Evolutionary conservation across 2,888 invertebrate species (phyloP), one percentile per base, ranked within the genome.

Genomic region (Eupeodes luniger): DNA sequence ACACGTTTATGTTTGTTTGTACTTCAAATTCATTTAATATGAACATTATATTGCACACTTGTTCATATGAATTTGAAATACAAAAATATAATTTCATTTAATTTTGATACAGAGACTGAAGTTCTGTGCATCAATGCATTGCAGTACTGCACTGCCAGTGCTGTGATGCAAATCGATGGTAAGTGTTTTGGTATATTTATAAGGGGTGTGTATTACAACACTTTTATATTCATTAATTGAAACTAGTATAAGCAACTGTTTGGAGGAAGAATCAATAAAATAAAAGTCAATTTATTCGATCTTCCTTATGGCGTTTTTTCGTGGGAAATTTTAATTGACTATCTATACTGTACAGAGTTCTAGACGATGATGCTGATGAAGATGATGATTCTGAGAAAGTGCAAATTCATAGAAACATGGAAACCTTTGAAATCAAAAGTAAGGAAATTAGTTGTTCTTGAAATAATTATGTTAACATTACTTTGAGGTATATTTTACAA

Each of bases 1-100:
- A 75, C 83, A 86, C 82, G 66, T 69, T 78, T 59, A 57, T 61
- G 44, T 66, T 67, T 57, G 53, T 27, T 55, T 77, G 40, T 40
- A 49, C 67, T 69, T 57, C 27, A 82, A 77, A 64, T 66, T 62
- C 27, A 27, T 59, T 72, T 27, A 47, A 47, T 57, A 55, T 40
- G 36, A 27, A 27, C 27, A 27, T 27, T 27, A 27, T 34, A 27
- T 12, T 9, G 19, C 27, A n/a, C 47, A 34, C 5, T 9, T 40
- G 40, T 5, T 44, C 55, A 70, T 11, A 49, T 75, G 16, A 14
- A 66, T 36, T 36, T 49, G 27, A 49, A 66, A 51, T 55, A 62
- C 62, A 16, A 67, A 78, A 7, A 40, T 40, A 79, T 64, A 74
- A 81, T 75, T 81, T 59, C 53, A 55, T 59, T 74, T 53, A 59